Evolutionary conservation across 2,797 vertebrate species (phyloP).

Genomic region (Brotogeris chrysoptera): DNA sequence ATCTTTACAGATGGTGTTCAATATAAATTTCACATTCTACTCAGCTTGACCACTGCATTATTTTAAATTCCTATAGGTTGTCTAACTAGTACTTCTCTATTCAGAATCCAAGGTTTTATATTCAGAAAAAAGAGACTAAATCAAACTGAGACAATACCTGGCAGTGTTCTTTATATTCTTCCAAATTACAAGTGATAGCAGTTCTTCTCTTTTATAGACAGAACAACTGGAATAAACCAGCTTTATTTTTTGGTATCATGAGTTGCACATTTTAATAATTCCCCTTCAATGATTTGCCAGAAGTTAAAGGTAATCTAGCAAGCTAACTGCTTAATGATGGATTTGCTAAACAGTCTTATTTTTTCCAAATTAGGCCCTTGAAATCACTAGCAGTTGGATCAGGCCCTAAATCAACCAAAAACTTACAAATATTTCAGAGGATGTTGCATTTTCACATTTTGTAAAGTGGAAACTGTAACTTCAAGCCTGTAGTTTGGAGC

Average conservation of each 20-base stretch:
- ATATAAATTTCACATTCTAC: neutral
- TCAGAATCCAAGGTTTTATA: neutral
- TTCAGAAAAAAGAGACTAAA: slow-evolving; percentile 29
- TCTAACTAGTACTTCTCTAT: neutral
- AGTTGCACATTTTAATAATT: neutral
- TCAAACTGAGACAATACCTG: neutral
- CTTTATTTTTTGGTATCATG: neutral
- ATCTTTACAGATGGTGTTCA: neutral
- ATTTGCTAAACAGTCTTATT: neutral
- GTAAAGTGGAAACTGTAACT: neutral
- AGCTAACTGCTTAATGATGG: neutral
- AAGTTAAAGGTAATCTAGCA: neutral
- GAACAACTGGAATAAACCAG: neutral
- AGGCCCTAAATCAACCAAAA: neutral
- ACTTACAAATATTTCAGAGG: neutral
- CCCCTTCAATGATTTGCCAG: neutral
- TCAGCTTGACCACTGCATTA: neutral
- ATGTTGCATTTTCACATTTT: neutral
- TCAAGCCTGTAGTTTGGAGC: neutral
- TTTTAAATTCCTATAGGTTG: neutral
- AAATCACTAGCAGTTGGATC: neutral
- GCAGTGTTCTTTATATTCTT: neutral
- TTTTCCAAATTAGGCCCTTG: neutral
- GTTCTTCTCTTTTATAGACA: neutral
- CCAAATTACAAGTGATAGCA: neutral